A percentile compares a stretch with the other conserved stretches of the same genome.
Evolutionary conservation across 2,113 vertebrate genomes (phyloP).

Genomic region (Corythornis cristatus): DNA sequence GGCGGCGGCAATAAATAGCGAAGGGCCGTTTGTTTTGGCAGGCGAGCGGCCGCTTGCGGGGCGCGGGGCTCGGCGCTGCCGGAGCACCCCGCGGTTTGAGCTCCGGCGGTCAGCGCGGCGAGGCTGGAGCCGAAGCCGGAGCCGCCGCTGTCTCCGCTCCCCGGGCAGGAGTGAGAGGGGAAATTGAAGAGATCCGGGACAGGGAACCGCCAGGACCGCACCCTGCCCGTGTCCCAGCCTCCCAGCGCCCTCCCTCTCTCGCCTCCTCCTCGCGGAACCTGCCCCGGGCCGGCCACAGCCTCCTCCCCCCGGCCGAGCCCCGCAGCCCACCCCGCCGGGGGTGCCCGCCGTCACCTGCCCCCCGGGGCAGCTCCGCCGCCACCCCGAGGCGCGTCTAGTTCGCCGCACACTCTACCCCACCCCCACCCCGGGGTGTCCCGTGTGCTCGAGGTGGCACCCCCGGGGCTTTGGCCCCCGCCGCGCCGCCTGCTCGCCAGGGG

Average conservation of each 20-base stretch:
- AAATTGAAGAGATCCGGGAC: constrained; percentile 87
- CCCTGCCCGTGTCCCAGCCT: constrained; percentile 86
- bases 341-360: constrained; percentile 58
- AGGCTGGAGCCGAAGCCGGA: constrained; percentile 31
- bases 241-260: constrained; percentile 71
- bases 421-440: neutral
- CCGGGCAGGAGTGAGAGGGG: constrained; percentile 77
- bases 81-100: constrained; percentile 81
- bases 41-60: constrained; percentile 41
- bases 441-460: constrained; percentile 15
- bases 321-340: constrained; percentile 61
- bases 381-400: neutral
- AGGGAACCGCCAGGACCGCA: constrained; percentile 90
- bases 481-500: constrained; percentile 52
- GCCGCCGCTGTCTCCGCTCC: constrained; percentile 71
- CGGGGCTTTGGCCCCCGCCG: constrained; percentile 27
- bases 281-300: constrained; percentile 72
- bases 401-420: constrained; percentile 4
- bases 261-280: constrained; percentile 81
- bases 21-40: constrained; percentile 79
- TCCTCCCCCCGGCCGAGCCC: constrained; percentile 60
- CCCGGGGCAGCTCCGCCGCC: neutral
- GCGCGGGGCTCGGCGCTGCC: constrained; percentile 73
- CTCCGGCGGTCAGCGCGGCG: constrained; percentile 77
- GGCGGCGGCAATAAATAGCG: constrained; percentile 81